Evolutionary conservation across 2,888 invertebrate species (phyloP).

Genomic region (Troides oblongomaculatus): DNA sequence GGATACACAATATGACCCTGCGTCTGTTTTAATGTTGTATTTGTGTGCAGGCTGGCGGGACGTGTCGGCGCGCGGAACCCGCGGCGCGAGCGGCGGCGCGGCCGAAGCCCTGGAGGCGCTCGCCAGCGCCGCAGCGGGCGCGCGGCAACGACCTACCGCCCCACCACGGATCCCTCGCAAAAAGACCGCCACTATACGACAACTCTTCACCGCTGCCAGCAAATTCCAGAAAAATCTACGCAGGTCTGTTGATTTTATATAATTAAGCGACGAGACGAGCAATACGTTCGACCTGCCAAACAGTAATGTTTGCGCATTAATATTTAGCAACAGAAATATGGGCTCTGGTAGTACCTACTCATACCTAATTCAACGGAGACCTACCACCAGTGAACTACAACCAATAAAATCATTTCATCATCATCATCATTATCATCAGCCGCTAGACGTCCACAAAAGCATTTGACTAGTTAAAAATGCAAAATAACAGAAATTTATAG

Average conservation of each 20-base stretch:
- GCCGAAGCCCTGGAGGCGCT: conserved; percentile 83
- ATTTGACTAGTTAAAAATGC: no score
- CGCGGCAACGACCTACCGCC: conserved; percentile 61
- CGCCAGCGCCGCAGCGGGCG: conserved; percentile 84
- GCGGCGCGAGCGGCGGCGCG: conserved; percentile 87
- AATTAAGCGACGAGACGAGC: no score
- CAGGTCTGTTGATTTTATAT: conserved; percentile 71
- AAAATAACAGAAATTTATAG: no score
- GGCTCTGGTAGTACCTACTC: no score
- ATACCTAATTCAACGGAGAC: no score
- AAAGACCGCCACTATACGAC: conserved; percentile 94
- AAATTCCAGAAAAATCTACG: conserved; percentile 97
- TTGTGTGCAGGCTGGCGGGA: conserved; percentile 38
- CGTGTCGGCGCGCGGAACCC: conserved; percentile 82
- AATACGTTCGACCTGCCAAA: no score
- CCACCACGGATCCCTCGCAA: conserved; percentile 85
- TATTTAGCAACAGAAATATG: no score
- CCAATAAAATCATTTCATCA: no score
- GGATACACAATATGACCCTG: neutral
- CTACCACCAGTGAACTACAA: no score
- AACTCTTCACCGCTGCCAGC: conserved; percentile 96
- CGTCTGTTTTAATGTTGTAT: neutral
- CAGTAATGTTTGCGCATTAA: no score
- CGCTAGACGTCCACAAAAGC: no score
- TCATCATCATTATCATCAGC: no score